Evolutionary conservation across 92 coral and sea anemone genomes (phyloP).

Genomic region (Epizoanthus rinbou): DNA sequence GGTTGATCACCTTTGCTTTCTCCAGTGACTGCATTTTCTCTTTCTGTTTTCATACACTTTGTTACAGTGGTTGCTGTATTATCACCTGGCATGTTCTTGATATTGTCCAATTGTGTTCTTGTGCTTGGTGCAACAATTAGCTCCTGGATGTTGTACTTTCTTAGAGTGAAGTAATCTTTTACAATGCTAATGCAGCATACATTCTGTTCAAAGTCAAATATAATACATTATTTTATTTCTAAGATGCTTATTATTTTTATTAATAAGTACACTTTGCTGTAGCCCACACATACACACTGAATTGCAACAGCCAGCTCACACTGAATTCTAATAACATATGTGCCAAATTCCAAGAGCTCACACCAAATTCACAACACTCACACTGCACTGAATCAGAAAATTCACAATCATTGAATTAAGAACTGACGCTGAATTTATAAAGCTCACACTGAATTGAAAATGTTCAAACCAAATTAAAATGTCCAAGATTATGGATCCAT

Average conservation of each 20-base stretch:
- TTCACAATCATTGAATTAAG: no score
- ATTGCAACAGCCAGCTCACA: no score
- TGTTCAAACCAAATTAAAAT: no score
- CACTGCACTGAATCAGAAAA: no score
- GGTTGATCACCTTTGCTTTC: slow-evolving; percentile 11
- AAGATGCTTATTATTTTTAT: not conserved
- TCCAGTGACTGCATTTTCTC: not conserved
- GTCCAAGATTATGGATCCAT: no score
- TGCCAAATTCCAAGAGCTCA: no score
- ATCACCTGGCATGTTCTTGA: not conserved
- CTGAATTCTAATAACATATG: no score
- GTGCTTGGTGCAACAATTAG: slow-evolving; percentile 53
- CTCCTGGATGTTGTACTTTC: slow-evolving; percentile 89
- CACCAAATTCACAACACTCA: no score
- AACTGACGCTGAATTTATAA: no score
- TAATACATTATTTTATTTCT: not conserved
- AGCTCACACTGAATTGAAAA: no score
- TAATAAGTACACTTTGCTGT: no score
- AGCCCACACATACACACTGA: no score
- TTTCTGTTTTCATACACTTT: not conserved
- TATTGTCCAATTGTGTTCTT: not conserved
- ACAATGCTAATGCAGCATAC: slow-evolving; percentile 88
- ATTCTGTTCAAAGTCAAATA: slow-evolving; percentile 51
- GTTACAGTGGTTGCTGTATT: not conserved
- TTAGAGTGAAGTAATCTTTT: slow-evolving; percentile 72